Percentiles rank a stretch among this genome's conserved stretches.
Evolutionary conservation across 2,113 vertebrate genomes (phyloP).

Genomic region (Odontesthes bonariensis): DNA sequence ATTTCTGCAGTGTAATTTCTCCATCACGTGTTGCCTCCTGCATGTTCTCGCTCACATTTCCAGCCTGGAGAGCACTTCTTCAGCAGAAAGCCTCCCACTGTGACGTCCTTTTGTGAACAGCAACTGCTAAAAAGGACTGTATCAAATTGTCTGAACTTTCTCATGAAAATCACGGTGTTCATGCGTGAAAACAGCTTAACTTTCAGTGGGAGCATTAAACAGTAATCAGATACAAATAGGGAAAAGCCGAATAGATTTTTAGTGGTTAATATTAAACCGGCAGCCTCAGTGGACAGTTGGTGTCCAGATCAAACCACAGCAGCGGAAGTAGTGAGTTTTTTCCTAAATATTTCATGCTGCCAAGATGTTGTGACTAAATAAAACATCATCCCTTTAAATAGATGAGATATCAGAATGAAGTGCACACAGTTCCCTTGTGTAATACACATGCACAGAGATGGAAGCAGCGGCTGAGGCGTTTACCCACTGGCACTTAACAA

Average conservation of each 20-base stretch:
- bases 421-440: not conserved
- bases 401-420: slow-evolving; percentile 18
- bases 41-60: too few relatives aligned
- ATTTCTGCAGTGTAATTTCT: too few relatives aligned
- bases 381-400: slow-evolving; percentile 42
- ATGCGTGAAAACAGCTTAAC: too few relatives aligned
- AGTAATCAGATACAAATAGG: not conserved
- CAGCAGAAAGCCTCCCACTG: too few relatives aligned
- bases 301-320: slow-evolving; percentile 10
- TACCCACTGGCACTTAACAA: not conserved
- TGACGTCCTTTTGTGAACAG: too few relatives aligned
- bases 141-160: too few relatives aligned
- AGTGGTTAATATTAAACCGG: slow-evolving; percentile 11
- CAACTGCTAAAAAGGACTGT: too few relatives aligned
- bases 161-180: too few relatives aligned
- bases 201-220: not conserved
- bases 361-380: slow-evolving; percentile 41
- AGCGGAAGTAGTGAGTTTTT: not conserved
- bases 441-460: not conserved
- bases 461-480: not conserved
- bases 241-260: not conserved
- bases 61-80: too few relatives aligned
- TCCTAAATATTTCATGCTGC: slow-evolving; percentile 14
- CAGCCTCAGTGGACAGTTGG: not conserved
- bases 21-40: too few relatives aligned